Evolutionary conservation across 2,113 vertebrate genomes (phyloP).

Genomic region (Spermophilus dauricus): DNA sequence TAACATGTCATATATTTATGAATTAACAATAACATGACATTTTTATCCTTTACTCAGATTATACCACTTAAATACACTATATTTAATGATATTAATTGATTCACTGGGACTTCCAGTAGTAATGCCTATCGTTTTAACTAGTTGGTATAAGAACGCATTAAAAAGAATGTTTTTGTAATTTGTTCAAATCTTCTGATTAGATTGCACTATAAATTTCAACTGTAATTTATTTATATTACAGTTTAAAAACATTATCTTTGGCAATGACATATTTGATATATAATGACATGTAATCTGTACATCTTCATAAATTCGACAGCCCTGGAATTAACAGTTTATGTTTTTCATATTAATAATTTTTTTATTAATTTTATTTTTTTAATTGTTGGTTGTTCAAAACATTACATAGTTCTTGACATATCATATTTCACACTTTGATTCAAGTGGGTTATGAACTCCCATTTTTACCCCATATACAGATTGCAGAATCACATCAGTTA

Average conservation of each 20-base stretch:
- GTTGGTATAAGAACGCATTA: not conserved
- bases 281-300: no score
- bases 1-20: not conserved
- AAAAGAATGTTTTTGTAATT: not conserved
- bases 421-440: no score
- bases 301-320: no score
- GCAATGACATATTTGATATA: not conserved
- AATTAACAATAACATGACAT: slow-evolving; percentile 14
- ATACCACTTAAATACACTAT: not conserved
- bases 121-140: slow-evolving; percentile 8
- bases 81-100: not conserved
- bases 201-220: not conserved
- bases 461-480: no score
- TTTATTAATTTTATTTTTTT: no score
- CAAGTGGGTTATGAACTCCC: no score
- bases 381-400: no score
- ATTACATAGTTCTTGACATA: no score
- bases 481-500: no score
- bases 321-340: no score
- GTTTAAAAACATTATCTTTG: not conserved
- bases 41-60: not conserved
- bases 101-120: not conserved
- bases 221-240: slow-evolving; percentile 9
- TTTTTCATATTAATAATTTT: no score
- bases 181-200: not conserved